Evolutionary conservation across 1,140 invertebrate species (phyloP), one percentile per base, ranked within the genome.

Genomic region (Drosophila mayri): DNA sequence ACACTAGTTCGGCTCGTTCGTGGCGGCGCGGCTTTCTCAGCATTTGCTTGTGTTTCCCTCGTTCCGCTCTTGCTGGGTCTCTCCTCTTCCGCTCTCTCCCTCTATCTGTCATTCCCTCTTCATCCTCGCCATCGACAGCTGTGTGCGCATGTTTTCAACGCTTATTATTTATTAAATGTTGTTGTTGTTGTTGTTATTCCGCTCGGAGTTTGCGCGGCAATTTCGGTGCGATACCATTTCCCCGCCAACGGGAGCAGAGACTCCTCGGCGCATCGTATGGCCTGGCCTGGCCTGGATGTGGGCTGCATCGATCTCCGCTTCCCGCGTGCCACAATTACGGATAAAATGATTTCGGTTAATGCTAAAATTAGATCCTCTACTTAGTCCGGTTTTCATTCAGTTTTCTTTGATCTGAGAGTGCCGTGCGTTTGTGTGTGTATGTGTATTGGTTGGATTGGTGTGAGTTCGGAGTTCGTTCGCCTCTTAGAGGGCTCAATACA

Each of bases 111-210:
- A 75, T 63, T 66, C 64, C 64, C 58, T 38, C 32, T 37, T 38
- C 65, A 64, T 65, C 46, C 46, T 22, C 37, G 38, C 49, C 68
- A 37, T 32, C 74, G 80, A 88, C 83, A 87, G 83, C 83, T 87
- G 83, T 87, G 80, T 86, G 84, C 83, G 83, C 83, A 87, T 88
- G 83, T 87, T 87, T 79, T 67, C 72, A 84, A 73, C 81, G 84
- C 67, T 78, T 88, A 78, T 77, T 86, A 76, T 79, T 88, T 83
- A 73, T 86, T 83, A 83, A 88, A 72, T 82, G 60, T 50, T 80
- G 44, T 55, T 64, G 58, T 50, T 80, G 44, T 55, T 64, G 58
- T 66, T 72, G 65, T 61, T 60, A 35, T 67, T 68, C 12, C 20
- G 38, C 49, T 62, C 41, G 55, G 65, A 76, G 79, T 80, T 87